Evolutionary conservation across 2,888 invertebrate species (phyloP).

Genomic region (Mechanitis mazaeus): DNA sequence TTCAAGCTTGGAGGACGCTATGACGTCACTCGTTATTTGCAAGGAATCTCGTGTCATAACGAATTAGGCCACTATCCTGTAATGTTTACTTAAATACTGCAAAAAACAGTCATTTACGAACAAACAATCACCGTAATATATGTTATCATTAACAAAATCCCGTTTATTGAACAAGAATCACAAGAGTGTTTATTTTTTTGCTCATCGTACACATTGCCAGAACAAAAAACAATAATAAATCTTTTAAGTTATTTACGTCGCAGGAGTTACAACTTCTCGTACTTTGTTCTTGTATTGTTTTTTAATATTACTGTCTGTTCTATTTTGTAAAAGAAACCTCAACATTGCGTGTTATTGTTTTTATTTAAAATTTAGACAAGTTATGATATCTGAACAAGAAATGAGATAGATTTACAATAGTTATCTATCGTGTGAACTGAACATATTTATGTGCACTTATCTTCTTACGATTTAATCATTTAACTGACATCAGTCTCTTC

Average conservation of each 20-base stretch:
- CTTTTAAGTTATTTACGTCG: background rate
- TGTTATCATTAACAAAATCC: no score
- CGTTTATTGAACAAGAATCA: background rate
- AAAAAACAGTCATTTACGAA: background rate
- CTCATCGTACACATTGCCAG: background rate
- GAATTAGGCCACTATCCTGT: slow-evolving; percentile 23
- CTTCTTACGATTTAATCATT: slow-evolving; percentile 17
- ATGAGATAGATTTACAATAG: slow-evolving; percentile 28
- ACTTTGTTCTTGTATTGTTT: slow-evolving; percentile 6
- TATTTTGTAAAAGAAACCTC: slow-evolving; percentile 5
- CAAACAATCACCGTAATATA: no score
- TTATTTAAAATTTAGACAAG: slow-evolving; percentile 20
- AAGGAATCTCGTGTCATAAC: no score
- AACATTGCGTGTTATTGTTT: slow-evolving; percentile 26
- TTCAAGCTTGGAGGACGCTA: no score
- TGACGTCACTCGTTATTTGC: no score
- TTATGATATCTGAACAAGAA: slow-evolving; percentile 23
- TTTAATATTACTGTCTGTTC: slow-evolving; percentile 8
- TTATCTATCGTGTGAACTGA: slow-evolving; percentile 30
- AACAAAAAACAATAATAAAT: slow-evolving; percentile 4
- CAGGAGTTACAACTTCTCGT: slow-evolving; percentile 4
- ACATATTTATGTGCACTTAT: slow-evolving; percentile 14
- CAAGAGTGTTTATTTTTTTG: background rate
- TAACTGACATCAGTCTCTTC: no score
- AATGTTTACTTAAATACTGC: slow-evolving; percentile 35